phyloP scores from a whole-genome alignment of 37 sponge, comb jelly and placozoan species.

The Halichondria panicea region DNA sequence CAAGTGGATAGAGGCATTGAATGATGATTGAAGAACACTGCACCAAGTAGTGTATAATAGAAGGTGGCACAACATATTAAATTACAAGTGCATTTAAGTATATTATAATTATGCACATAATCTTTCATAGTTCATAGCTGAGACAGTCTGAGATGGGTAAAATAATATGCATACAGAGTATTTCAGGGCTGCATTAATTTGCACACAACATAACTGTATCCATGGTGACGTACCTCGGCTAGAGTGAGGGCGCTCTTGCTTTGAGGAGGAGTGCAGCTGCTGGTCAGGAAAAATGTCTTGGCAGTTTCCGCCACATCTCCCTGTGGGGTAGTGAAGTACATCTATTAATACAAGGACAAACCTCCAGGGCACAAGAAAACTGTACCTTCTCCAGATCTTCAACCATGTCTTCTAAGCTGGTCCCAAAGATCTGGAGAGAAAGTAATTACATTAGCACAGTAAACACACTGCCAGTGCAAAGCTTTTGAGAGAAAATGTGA shows the following conservation, averaged over 20 bases:
- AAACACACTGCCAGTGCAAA: too few species aligned
- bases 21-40: background rate
- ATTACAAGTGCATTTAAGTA: too few species aligned
- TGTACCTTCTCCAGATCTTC: conserved; percentile 85
- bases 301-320: conserved; percentile 95
- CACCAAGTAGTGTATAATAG: too few species aligned
- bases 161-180: background rate
- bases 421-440: conserved; percentile 50
- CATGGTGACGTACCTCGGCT: conserved; percentile 46
- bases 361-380: background rate
- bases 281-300: conserved; percentile 74
- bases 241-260: conserved; percentile 65
- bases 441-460: background rate
- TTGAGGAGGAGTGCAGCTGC: conserved; percentile 36
- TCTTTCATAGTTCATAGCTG: too few species aligned
- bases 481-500: too few species aligned
- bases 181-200: background rate
- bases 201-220: background rate
- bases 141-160: background rate
- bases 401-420: conserved; percentile 81
- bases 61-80: background rate
- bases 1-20: background rate
- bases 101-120: too few species aligned
- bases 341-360: background rate
- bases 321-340: conserved; percentile 3